These are phyloP conservation scores for Tachysurus fulvidraco DNA, from an alignment of 2,113 vertebrate species.

Conservation along the genomic window DNA sequence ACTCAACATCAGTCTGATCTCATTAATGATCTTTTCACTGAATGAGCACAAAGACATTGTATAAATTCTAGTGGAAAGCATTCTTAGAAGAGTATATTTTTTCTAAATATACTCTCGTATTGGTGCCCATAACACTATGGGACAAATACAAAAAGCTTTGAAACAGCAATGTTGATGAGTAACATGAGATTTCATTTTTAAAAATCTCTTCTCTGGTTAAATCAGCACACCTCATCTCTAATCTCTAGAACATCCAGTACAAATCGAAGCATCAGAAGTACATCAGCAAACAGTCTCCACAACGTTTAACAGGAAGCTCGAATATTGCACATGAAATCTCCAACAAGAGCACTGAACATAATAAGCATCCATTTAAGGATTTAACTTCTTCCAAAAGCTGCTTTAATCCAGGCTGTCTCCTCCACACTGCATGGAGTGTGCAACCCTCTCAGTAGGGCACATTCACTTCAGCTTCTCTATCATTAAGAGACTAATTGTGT, in stretches of 20 bases:
- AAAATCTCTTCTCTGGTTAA: not conserved
- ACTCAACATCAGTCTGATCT: not conserved
- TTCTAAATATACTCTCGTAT: not conserved
- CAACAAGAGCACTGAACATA: not conserved
- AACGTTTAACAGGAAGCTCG: not conserved
- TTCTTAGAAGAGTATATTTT: not conserved
- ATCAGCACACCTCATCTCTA: not conserved
- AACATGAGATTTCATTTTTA: not conserved
- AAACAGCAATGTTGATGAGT: not conserved
- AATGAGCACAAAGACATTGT: not conserved
- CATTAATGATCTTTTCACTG: not conserved
- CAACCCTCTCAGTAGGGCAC: conserved; percentile 2
- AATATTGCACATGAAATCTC: not conserved
- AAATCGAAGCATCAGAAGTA: not conserved
- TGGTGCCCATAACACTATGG: not conserved
- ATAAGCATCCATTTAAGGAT: not conserved
- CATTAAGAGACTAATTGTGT: conserved; percentile 52
- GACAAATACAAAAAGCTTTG: not conserved
- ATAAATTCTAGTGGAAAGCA: not conserved
- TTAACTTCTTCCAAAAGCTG: not conserved
- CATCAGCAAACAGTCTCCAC: not conserved
- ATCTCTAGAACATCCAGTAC: not conserved
- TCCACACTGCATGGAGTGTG: conserved; percentile 23
- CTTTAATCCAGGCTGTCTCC: conserved; percentile 18
- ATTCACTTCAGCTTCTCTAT: conserved; percentile 15